Conservation (phyloP, 2,797 vertebrate genomes). For the Paguma larvata region DNA sequence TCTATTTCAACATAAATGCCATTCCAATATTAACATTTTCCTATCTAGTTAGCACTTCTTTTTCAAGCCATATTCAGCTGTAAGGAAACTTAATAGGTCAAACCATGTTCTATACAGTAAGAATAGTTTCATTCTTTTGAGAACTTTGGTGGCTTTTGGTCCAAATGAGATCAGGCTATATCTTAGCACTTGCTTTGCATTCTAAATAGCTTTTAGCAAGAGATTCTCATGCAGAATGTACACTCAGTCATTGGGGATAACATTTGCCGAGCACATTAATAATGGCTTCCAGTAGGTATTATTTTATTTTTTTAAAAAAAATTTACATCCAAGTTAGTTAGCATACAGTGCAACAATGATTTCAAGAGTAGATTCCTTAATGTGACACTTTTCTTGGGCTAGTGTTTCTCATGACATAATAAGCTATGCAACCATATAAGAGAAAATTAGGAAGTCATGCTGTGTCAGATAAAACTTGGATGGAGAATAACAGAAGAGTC, state of each 20-base stretch:
- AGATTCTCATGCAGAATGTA: neutral
- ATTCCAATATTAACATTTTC: slow-evolving; percentile 47
- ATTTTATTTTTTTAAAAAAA: neutral
- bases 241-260: neutral
- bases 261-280: neutral
- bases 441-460: neutral
- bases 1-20: neutral
- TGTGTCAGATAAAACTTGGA: neutral
- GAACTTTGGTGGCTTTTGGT: neutral
- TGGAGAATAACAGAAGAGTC: neutral
- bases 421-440: neutral
- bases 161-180: neutral
- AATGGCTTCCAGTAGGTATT: neutral
- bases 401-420: neutral
- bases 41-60: slow-evolving; percentile 9
- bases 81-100: slow-evolving; percentile 19
- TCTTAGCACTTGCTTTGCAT: neutral
- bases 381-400: neutral
- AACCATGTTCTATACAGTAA: neutral
- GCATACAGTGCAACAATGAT: too few species aligned
- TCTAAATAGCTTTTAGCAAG: neutral
- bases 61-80: neutral
- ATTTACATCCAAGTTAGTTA: too few species aligned
- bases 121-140: slow-evolving; percentile 13
- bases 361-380: too few species aligned